These are phyloP conservation scores for Porites divaricata DNA, from an alignment of 92 coral and sea anemone genomes.

Conservation along the genomic window DNA sequence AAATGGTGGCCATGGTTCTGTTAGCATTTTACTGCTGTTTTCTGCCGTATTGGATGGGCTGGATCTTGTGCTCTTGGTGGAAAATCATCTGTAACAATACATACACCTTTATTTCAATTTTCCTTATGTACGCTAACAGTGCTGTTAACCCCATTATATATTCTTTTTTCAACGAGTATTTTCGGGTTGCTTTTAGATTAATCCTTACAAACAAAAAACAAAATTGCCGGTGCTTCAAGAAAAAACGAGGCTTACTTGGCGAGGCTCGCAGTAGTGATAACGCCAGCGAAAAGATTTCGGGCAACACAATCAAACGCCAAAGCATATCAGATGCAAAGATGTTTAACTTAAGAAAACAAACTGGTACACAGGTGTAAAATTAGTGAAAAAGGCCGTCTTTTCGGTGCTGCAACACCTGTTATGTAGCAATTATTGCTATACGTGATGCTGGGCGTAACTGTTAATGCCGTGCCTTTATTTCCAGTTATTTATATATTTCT, in stretches of 20 bases:
- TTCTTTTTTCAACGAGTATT: slow-evolving; percentile 65
- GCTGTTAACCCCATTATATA: slow-evolving; percentile 71
- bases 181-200: slow-evolving; percentile 46
- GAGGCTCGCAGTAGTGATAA: neutral
- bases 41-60: slow-evolving; percentile 72
- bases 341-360: neutral
- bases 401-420: neutral
- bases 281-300: neutral
- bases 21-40: slow-evolving; percentile 61
- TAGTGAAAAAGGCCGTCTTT: neutral
- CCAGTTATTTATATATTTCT: neutral
- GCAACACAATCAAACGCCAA: neutral
- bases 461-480: neutral
- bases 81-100: slow-evolving; percentile 43
- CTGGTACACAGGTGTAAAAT: neutral
- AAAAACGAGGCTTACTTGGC: neutral
- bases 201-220: slow-evolving; percentile 7
- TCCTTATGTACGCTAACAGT: slow-evolving; percentile 67
- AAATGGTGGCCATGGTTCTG: slow-evolving; percentile 68
- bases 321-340: neutral
- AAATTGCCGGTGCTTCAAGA: neutral
- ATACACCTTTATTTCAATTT: slow-evolving; percentile 57
- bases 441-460: neutral
- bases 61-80: slow-evolving; percentile 59
- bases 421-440: too few species aligned